These are phyloP conservation scores for Matsumyia berberina DNA, from an alignment of 2,888 invertebrate species.

Conservation along the genomic window DNA sequence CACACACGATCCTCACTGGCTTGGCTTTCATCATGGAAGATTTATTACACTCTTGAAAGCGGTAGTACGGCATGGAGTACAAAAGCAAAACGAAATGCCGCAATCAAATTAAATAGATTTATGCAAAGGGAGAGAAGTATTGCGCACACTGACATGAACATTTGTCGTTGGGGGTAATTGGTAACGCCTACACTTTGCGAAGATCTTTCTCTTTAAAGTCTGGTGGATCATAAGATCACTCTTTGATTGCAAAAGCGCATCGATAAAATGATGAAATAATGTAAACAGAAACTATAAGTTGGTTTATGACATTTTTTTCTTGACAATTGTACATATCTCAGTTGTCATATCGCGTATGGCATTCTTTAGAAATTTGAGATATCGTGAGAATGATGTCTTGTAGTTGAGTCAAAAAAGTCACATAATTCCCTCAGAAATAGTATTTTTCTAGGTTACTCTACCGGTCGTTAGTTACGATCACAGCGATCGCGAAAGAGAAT, in stretches of 20 bases:
- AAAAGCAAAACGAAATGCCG: slow-evolving; percentile 43
- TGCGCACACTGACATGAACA: slow-evolving; percentile 14
- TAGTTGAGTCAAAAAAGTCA: too few relatives aligned
- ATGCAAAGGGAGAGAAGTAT: slow-evolving; percentile 30
- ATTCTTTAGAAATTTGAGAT: not conserved
- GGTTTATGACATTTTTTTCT: not conserved
- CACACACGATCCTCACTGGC: slow-evolving; percentile 52
- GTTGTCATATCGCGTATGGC: not conserved
- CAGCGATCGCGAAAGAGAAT: too few relatives aligned
- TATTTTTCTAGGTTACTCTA: too few relatives aligned
- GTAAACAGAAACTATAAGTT: not conserved
- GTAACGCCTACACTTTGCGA: slow-evolving; percentile 47
- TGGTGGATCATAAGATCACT: slow-evolving; percentile 3
- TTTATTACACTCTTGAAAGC: slow-evolving; percentile 51
- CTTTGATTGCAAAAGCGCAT: not conserved
- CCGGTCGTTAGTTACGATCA: too few relatives aligned
- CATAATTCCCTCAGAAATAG: too few relatives aligned
- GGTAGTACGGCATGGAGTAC: not conserved
- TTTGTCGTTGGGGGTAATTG: slow-evolving; percentile 49
- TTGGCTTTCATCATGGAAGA: slow-evolving; percentile 59
- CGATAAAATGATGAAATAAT: not conserved
- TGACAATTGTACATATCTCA: not conserved
- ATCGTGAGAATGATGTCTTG: not conserved
- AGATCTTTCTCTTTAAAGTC: slow-evolving; percentile 9
- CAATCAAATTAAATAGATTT: slow-evolving; percentile 56